Base-by-base conservation (phyloP, 2,888 invertebrate genomes). In the Deilephila porcellus region DNA sequence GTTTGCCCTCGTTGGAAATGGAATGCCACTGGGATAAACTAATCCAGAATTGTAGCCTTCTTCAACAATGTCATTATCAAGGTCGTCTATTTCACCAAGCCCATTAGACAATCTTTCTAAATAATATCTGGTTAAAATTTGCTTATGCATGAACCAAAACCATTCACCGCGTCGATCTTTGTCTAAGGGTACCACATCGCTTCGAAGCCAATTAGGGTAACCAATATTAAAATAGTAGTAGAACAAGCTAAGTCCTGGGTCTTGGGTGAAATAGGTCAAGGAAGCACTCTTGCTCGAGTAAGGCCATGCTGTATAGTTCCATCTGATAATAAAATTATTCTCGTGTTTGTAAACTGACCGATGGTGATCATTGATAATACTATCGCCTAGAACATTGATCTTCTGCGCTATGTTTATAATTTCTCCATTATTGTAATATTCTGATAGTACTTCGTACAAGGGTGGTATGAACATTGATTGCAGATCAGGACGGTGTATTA, bases 71-170 rank as follows among this genome's bases (percentile, higher is more conserved):
- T 95, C 91, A 83, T 94, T 94, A 45, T 95, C 93, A 75, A 96
- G 93, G 14, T 95, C 92, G 45, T 95, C 93, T 77, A 97, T 96
- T 77, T 96, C 96, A n/a, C 96, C 96, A 71, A 96, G 93, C 76
- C 96, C 96, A 84, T 97, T 96, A 14, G 97, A 96, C 73, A 97
- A 90, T 87, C 97, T 96, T 87, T 97, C 97, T 91, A 97, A 93
- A 85, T 97, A 96, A 90, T 97, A 97, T 78, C 96, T 96, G 76
- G 96, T 95, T 78, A 97, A 81, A 20, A 97, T 82, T 87, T 97
- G 96, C 83, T 97, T 96, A 81, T 96, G 95, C 76, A 95, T 86
- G 87, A 95, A 96, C 87, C 96, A 96, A 90, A 95, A 96, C 74
- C 92, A 89, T 89, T 96, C 96, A 72, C 97, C 97, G 81, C 96